These are phyloP conservation scores for Nicator chloris DNA, from an alignment of 2,113 vertebrate species.

Conservation along the genomic window DNA sequence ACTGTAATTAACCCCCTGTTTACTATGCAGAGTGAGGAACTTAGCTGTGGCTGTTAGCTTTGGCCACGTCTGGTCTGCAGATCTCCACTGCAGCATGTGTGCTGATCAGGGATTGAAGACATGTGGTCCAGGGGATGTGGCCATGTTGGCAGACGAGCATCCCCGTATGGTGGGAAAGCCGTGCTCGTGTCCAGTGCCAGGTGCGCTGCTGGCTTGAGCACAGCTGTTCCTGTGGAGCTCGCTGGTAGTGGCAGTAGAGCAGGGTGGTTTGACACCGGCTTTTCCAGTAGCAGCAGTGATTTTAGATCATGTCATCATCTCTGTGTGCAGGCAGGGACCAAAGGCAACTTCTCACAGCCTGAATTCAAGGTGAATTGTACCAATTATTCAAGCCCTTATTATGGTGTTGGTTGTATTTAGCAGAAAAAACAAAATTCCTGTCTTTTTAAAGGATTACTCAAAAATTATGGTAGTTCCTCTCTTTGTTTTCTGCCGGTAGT, in stretches of 20 bases:
- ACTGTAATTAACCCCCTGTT: not conserved
- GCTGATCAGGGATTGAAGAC: not conserved
- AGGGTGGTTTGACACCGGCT: not conserved
- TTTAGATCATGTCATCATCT: not conserved
- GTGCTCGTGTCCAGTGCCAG: not conserved
- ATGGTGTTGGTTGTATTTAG: not conserved
- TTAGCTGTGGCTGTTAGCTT: not conserved
- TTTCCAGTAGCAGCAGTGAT: not conserved
- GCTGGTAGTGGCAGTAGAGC: not conserved
- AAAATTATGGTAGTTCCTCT: not conserved
- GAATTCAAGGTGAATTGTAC: not conserved
- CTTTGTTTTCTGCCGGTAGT: not conserved
- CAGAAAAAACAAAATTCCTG: not conserved
- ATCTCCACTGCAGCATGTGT: fast-evolving
- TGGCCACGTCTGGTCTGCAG: not conserved
- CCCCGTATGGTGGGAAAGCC: fast-evolving
- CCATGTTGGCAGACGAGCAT: fast-evolving
- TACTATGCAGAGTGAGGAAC: not conserved
- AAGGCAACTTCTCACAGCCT: not conserved
- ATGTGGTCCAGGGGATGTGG: not conserved
- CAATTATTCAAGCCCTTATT: not conserved
- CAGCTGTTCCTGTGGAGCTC: not conserved
- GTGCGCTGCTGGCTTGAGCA: not conserved
- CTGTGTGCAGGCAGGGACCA: not conserved
- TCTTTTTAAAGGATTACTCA: not conserved